These are phyloP conservation scores for Andricus grossulariae DNA, from an alignment of 1,140 invertebrate genomes.

Conservation along the genomic window DNA sequence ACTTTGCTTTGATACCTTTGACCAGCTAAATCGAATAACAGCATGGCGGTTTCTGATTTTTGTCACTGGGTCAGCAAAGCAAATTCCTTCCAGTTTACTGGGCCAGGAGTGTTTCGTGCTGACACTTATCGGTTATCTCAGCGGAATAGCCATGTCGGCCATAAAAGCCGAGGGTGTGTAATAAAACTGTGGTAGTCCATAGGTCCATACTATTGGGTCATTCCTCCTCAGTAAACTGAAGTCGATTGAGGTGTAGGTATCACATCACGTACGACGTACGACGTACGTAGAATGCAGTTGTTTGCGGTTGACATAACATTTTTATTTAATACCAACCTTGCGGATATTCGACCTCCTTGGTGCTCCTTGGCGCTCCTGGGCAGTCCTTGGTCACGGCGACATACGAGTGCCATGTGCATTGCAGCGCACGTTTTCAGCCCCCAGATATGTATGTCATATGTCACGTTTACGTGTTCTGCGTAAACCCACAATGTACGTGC, in stretches of 20 bases:
- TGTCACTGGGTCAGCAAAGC: constrained; percentile 23
- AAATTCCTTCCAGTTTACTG: constrained; percentile 26
- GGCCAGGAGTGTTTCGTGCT: constrained; percentile 7
- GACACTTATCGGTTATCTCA: constrained; percentile 30
- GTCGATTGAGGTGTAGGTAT: constrained; percentile 18
- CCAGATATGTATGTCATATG: constrained; percentile 22
- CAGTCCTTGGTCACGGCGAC: not conserved
- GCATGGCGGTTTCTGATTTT: constrained; percentile 20
- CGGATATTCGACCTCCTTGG: constrained; percentile 2
- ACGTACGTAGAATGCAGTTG: constrained; percentile 1
- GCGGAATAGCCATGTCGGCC: not conserved
- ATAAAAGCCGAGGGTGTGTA: constrained; percentile 13
- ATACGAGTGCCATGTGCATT: not conserved
- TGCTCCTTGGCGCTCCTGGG: no score
- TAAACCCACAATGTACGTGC: constrained; percentile 30
- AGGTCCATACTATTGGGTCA: not conserved
- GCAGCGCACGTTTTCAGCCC: constrained; percentile 23
- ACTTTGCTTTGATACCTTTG: not conserved
- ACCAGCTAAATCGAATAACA: constrained; percentile 5
- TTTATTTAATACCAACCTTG: constrained; percentile 18
- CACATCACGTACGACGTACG: not conserved
- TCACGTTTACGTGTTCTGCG: constrained; percentile 29
- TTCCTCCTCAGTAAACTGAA: constrained; percentile 14
- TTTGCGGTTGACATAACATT: constrained; percentile 28
- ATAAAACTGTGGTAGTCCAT: constrained; percentile 15